Evolutionary conservation across 2,113 vertebrate species (phyloP).

Genomic region (Chionomys nivalis): DNA sequence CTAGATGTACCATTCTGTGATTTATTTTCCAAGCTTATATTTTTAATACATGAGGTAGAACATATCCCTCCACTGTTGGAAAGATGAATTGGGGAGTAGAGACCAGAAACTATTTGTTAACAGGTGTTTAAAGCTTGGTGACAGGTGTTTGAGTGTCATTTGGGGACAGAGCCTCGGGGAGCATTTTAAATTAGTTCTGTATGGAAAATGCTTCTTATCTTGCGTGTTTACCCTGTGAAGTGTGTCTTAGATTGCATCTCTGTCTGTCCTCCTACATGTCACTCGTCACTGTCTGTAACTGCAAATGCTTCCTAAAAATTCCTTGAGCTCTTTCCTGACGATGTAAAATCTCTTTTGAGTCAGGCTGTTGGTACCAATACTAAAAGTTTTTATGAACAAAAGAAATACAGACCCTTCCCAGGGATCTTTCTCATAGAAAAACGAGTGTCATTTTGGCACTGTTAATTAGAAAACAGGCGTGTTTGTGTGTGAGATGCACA

Average conservation of each 20-base stretch:
- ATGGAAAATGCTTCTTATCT: slow-evolving; percentile 39
- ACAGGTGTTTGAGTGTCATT: slow-evolving; percentile 55
- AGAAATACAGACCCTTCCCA: neutral
- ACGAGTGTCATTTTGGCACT: neutral
- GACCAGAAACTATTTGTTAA: slow-evolving; percentile 25
- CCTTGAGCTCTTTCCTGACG: slow-evolving; percentile 31
- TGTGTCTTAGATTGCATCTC: slow-evolving; percentile 16
- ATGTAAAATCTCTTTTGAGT: slow-evolving; percentile 14
- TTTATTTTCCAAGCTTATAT: slow-evolving; percentile 12
- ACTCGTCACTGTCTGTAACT: slow-evolving; percentile 44
- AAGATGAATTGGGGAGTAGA: neutral
- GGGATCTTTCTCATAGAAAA: slow-evolving; percentile 38
- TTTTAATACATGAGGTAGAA: neutral
- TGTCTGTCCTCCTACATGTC: slow-evolving; percentile 25
- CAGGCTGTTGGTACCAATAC: slow-evolving; percentile 32
- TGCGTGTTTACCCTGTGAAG: neutral
- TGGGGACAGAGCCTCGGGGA: slow-evolving; percentile 37
- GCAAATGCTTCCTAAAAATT: slow-evolving; percentile 39
- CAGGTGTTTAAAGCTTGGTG: slow-evolving; percentile 63
- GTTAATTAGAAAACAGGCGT: slow-evolving; percentile 5
- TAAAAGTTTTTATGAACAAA: slow-evolving; percentile 52
- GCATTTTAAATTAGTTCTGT: slow-evolving; percentile 40
- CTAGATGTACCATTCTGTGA: neutral
- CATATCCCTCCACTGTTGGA: neutral
- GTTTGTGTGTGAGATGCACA: neutral